Evolutionary conservation across 2,113 vertebrate species (phyloP).

Genomic region (Ursus arctos): DNA sequence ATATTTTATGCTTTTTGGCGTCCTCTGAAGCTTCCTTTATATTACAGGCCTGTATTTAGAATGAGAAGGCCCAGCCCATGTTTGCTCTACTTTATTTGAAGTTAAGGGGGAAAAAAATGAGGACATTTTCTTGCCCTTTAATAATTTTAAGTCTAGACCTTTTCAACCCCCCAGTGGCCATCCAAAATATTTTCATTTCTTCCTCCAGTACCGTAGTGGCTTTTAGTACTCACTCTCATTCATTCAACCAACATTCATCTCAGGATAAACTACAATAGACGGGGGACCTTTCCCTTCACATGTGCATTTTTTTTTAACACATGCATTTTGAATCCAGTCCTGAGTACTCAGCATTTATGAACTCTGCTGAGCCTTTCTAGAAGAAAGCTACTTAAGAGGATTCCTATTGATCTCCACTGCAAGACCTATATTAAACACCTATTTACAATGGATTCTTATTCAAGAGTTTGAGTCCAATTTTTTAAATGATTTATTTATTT

Average conservation of each 20-base stretch:
- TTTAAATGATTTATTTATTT: not conserved
- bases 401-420: not conserved
- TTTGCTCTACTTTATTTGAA: slow-evolving; percentile 75
- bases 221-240: slow-evolving; percentile 59
- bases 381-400: slow-evolving; percentile 27
- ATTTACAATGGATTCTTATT: slow-evolving; percentile 31
- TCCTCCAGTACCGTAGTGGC: slow-evolving; percentile 10
- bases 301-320: not conserved
- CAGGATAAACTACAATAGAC: slow-evolving; percentile 48
- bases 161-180: slow-evolving; percentile 34
- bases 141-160: slow-evolving; percentile 64
- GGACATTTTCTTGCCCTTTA: slow-evolving; percentile 66
- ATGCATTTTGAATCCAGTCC: slow-evolving; percentile 17
- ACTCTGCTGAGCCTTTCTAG: slow-evolving; percentile 34
- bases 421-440: not conserved
- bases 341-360: not conserved
- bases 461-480: slow-evolving; percentile 6
- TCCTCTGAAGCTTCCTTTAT: slow-evolving; percentile 54
- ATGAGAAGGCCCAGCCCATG: slow-evolving; percentile 41
- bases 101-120: not conserved
- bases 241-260: slow-evolving; percentile 44
- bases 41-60: slow-evolving; percentile 61
- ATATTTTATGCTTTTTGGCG: slow-evolving; percentile 60
- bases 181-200: slow-evolving; percentile 71
- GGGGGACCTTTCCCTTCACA: not conserved